A percentile compares a stretch with the other conserved stretches of the same genome.
Evolutionary conservation across 2,797 vertebrate genomes (phyloP).

Genomic region (Podargus strigoides): DNA sequence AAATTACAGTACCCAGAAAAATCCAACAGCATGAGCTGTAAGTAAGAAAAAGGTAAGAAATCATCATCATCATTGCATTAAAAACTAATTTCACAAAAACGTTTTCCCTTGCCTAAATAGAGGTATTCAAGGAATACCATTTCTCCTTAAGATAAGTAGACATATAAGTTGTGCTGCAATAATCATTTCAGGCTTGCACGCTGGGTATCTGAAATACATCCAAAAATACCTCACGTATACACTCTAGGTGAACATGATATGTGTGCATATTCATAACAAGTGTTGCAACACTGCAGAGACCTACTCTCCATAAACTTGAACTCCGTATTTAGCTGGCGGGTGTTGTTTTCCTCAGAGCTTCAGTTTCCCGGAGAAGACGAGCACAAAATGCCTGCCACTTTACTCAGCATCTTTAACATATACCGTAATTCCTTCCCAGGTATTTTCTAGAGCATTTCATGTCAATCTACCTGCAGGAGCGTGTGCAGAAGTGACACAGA

Average conservation of each 20-base stretch:
- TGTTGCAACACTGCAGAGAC: neutral
- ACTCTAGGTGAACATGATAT: neutral
- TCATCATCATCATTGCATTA: neutral
- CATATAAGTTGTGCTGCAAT: neutral
- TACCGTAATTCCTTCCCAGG: constrained; percentile 64
- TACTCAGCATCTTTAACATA: constrained; percentile 65
- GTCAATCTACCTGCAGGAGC: constrained; percentile 75
- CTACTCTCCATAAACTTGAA: constrained; percentile 20
- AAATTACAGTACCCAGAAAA: neutral
- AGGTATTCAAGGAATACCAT: neutral
- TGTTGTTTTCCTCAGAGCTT: neutral
- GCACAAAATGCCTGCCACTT: constrained; percentile 70
- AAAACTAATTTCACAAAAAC: neutral
- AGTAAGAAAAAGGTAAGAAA: neutral
- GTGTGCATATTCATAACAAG: neutral
- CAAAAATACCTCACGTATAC: neutral
- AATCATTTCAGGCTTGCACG: neutral
- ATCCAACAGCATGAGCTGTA: neutral
- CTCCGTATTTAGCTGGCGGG: neutral
- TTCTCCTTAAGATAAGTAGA: neutral
- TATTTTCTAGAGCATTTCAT: constrained; percentile 74
- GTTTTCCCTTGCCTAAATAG: neutral
- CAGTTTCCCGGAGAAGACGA: constrained; percentile 1
- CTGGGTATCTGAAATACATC: neutral
- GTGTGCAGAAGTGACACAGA: constrained; percentile 76